These are phyloP conservation scores for Leptobrachium ailaonicum DNA, from an alignment of 2,113 vertebrate species.

Conservation along the genomic window DNA sequence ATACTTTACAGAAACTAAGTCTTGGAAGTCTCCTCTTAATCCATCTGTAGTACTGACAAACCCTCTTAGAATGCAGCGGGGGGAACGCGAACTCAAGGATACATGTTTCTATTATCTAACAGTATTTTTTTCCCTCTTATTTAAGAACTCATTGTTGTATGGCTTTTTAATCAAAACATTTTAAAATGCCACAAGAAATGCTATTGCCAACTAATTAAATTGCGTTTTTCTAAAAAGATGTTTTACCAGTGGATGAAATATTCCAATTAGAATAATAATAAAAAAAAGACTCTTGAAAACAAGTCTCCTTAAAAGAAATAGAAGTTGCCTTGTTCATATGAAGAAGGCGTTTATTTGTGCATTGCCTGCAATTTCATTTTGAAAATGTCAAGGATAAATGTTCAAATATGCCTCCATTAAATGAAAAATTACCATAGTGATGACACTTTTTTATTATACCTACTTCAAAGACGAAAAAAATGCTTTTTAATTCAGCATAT, in stretches of 20 bases:
- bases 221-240: no score
- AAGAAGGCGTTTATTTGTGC: slow-evolving; percentile 4
- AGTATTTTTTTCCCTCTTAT: not conserved
- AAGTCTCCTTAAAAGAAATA: not conserved
- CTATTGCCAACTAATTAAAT: no score
- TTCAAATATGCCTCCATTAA: slow-evolving; percentile 11
- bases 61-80: not conserved
- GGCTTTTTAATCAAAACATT: not conserved
- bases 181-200: no score
- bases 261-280: no score
- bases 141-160: not conserved
- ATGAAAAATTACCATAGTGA: slow-evolving; percentile 19
- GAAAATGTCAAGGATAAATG: slow-evolving; percentile 31
- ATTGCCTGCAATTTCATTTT: slow-evolving; percentile 14
- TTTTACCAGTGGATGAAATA: no score
- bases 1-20: not conserved
- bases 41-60: slow-evolving; percentile 7
- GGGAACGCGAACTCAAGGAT: not conserved
- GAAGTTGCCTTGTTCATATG: not conserved
- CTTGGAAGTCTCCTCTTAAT: slow-evolving; percentile 6
- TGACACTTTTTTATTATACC: slow-evolving; percentile 12
- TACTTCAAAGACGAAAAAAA: not conserved
- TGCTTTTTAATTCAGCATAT: not conserved
- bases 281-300: not conserved
- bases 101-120: not conserved